Percentiles rank a stretch among this genome's conserved stretches.
phyloP scores from a whole-genome alignment of 2,113 vertebrate genomes.

The Alexandromys fortis region DNA sequence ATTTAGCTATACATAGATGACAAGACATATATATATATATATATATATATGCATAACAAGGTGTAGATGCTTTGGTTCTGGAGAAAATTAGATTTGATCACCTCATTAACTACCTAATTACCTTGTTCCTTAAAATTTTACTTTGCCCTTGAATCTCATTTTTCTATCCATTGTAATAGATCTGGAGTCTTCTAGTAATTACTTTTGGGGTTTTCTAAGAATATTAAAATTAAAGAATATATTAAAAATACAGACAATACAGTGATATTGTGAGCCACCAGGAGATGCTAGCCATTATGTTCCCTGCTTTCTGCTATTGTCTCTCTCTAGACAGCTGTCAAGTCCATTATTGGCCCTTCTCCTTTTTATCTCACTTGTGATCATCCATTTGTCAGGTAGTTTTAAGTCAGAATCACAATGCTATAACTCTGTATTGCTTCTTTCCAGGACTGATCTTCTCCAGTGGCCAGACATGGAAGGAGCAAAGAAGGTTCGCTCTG shows the following conservation, averaged over 20 bases:
- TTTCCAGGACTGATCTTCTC: conserved; percentile 67
- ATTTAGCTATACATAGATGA: background rate
- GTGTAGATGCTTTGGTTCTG: background rate
- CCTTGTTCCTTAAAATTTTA: background rate
- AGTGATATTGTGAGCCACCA: background rate
- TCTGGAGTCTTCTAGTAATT: accelerated
- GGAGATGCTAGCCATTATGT: background rate
- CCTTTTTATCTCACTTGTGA: no score
- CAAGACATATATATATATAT: no score
- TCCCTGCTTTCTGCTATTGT: background rate
- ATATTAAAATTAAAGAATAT: background rate
- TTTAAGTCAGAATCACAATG: background rate
- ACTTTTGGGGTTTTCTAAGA: background rate
- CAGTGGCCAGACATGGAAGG: conserved; percentile 70
- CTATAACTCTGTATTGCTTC: background rate
- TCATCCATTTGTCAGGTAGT: background rate
- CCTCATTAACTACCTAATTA: background rate
- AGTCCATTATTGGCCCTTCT: background rate
- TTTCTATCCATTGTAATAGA: background rate
- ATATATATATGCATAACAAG: background rate
- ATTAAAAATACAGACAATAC: background rate
- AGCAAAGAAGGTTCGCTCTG: conserved; percentile 70
- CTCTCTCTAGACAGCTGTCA: background rate
- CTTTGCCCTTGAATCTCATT: background rate
- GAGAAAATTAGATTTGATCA: background rate